Base-by-base conservation (phyloP, 1,140 invertebrate genomes). In the Calephelis virginiensis region DNA sequence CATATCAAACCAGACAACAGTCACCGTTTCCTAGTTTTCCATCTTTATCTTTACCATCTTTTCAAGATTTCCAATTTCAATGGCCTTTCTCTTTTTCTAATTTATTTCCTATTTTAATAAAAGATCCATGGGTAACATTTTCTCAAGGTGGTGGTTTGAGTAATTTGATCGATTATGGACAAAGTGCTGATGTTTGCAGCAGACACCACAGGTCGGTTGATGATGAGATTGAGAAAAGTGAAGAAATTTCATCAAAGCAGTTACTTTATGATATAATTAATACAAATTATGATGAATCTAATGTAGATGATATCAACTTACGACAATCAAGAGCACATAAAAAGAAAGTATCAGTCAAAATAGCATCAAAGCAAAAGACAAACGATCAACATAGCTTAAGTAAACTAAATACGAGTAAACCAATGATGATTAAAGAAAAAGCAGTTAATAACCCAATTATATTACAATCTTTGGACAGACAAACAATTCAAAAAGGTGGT, bases 61-160 rank as follows among this genome's bases (percentile, higher is more conserved):
- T 74, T 53, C 76, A 85, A 74, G 76, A 67, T 28, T 74, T 80
- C 62, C 73, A 80, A 62, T 77, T 80, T 63, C 73, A 80, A 62
- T 78, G 87, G 56, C 83, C 74, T 59, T 92, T 85, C 85, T 92
- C 92, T 12, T 85, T 92, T 38, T 83, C 90, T 63, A 60, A 46
- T 60, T 83, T 91, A 53, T 94, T 94, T 73, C 93, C 93, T n/a
- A 81, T 93, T 50, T 78, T 93, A 28, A 90, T 93, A 45, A 92
- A 91, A 81, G 92, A 93, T 78, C 93, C 93, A 4, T 83, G 93
- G 45, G 70, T 93, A n/a, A 86, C 85, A 50, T 80, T 92, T 56
- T 61, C 81, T 50, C 82, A 86, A 64, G 89, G 91, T 11, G 92
- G 92, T 62, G 90, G 91, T 71, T 90, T 93, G 67, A 75, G 11